These are phyloP conservation scores for Apostichopus parvimensis DNA, from an alignment of 35 echinoderm and acorn worm species.

Conservation along the genomic window DNA sequence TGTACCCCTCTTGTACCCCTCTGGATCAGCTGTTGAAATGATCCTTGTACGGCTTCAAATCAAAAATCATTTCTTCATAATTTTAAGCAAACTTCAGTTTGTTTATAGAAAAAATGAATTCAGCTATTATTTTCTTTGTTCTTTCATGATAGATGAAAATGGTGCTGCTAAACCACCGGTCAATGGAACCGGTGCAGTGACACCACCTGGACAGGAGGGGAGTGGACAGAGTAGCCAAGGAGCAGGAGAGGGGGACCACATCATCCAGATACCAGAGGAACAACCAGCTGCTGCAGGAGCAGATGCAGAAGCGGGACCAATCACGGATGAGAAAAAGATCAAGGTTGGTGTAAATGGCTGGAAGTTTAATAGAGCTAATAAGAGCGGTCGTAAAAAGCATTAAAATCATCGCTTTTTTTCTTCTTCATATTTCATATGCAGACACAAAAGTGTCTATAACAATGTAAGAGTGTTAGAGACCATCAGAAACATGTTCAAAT, in stretches of 20 bases:
- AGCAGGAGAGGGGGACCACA: conserved; percentile 76
- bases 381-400: no score
- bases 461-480: no score
- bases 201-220: conserved; percentile 37
- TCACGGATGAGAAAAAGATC: conserved; percentile 27
- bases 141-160: conserved; percentile 42
- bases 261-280: conserved; percentile 85
- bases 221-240: conserved; percentile 73
- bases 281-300: neutral
- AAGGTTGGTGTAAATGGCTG: neutral
- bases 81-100: no score
- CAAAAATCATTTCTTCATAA: no score
- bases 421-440: no score
- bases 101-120: no score
- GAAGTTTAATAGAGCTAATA: no score
- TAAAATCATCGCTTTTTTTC: no score
- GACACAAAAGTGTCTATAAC: neutral
- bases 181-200: neutral
- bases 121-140: neutral
- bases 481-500: no score
- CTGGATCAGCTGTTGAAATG: no score
- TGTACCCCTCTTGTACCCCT: no score
- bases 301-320: neutral
- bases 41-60: no score
- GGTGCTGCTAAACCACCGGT: conserved; percentile 21